phyloP scores from a whole-genome alignment of 2,113 vertebrate genomes.

The Otus sunia region DNA sequence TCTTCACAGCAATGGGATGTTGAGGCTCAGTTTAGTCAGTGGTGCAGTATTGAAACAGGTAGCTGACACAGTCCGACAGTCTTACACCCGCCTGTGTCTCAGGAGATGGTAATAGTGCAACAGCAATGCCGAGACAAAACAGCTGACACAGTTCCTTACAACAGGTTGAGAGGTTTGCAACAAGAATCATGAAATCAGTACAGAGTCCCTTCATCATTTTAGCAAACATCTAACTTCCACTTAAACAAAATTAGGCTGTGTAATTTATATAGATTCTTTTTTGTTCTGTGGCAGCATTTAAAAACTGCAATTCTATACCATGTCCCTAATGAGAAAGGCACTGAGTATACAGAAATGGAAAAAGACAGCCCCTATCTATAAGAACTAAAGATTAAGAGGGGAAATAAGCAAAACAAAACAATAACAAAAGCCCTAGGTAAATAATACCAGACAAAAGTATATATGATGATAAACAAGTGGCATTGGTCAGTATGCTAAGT shows the following conservation, averaged over 20 bases:
- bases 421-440: not conserved
- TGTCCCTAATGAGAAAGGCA: not conserved
- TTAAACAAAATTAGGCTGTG: not conserved
- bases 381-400: not conserved
- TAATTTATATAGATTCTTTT: not conserved
- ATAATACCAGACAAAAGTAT: not conserved
- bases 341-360: not conserved
- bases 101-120: no score
- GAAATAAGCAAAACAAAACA: not conserved
- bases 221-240: not conserved
- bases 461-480: not conserved
- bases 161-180: not conserved
- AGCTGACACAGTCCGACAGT: no score
- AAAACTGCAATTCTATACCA: not conserved
- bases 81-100: no score
- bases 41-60: no score
- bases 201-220: not conserved
- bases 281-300: not conserved
- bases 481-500: not conserved
- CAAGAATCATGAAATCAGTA: not conserved
- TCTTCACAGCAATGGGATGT: no score
- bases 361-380: not conserved
- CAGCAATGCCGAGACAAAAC: no score
- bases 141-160: not conserved
- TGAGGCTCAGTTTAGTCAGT: no score